phyloP scores from a whole-genome alignment of 2,113 vertebrate species.

The Ceratotherium simum region DNA sequence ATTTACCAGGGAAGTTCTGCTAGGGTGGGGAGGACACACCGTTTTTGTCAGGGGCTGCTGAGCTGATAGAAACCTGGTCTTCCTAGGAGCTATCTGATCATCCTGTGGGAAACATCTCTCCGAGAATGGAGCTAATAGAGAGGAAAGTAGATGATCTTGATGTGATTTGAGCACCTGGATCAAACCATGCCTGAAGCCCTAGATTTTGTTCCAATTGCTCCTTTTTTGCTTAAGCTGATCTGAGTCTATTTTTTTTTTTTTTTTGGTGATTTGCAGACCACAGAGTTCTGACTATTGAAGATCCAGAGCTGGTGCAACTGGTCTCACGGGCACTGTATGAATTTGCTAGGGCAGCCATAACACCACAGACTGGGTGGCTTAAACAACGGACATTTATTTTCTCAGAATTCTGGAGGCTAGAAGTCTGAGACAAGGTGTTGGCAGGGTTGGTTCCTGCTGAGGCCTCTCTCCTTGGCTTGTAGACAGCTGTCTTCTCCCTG shows the following conservation, averaged over 20 bases:
- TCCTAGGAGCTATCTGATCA: background rate
- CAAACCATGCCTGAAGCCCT: background rate
- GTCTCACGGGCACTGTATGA: rapidly evolving
- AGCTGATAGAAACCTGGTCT: background rate
- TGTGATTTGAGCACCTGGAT: background rate
- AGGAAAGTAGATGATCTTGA: background rate
- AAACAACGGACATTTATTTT: background rate
- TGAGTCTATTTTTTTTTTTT: background rate
- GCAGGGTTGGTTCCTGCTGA: background rate
- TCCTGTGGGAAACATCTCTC: background rate
- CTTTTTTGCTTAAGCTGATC: background rate
- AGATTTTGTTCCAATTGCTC: background rate
- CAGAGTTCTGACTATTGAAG: background rate
- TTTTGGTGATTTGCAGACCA: background rate
- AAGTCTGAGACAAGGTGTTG: background rate
- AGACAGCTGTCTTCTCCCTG: background rate
- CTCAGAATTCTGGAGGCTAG: background rate
- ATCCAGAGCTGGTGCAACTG: background rate
- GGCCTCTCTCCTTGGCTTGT: background rate
- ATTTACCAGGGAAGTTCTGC: background rate
- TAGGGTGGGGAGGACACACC: background rate
- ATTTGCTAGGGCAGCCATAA: background rate
- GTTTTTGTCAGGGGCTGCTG: background rate
- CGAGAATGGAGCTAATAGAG: background rate
- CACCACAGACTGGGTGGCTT: background rate